A percentile compares a stretch with the other conserved stretches of the same genome.
phyloP scores from a whole-genome alignment of 2,797 vertebrate genomes.

The Gallinago stenura region DNA sequence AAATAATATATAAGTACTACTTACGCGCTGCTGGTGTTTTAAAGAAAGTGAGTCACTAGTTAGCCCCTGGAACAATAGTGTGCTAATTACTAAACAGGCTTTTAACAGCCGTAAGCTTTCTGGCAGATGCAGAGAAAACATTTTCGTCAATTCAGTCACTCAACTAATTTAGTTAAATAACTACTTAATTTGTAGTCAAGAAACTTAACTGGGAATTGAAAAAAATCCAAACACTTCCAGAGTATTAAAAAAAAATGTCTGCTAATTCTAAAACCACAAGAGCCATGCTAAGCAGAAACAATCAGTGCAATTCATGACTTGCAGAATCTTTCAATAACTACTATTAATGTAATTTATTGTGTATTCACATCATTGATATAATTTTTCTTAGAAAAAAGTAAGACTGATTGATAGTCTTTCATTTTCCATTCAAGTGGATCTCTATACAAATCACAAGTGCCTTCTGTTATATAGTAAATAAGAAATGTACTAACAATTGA shows the following conservation, averaged over 20 bases:
- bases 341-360: not conserved
- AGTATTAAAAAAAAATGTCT: not conserved
- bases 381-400: not conserved
- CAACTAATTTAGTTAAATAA: constrained; percentile 22
- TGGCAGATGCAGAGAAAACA: not conserved
- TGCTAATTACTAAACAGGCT: constrained; percentile 51
- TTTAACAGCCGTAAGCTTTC: constrained; percentile 35
- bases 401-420: not conserved
- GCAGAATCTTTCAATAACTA: not conserved
- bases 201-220: not conserved
- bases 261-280: not conserved
- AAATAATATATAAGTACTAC: not conserved
- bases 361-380: not conserved
- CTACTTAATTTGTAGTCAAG: not conserved
- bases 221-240: not conserved
- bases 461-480: not conserved
- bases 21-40: not conserved
- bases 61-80: constrained; percentile 22
- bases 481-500: not conserved
- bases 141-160: constrained; percentile 23
- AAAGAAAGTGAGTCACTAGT: constrained; percentile 1
- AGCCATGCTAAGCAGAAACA: not conserved
- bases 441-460: not conserved
- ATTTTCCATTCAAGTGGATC: not conserved
- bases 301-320: not conserved